Conservation (phyloP, 1,140 invertebrate genomes). For the Cardiocondyla obscurior region DNA sequence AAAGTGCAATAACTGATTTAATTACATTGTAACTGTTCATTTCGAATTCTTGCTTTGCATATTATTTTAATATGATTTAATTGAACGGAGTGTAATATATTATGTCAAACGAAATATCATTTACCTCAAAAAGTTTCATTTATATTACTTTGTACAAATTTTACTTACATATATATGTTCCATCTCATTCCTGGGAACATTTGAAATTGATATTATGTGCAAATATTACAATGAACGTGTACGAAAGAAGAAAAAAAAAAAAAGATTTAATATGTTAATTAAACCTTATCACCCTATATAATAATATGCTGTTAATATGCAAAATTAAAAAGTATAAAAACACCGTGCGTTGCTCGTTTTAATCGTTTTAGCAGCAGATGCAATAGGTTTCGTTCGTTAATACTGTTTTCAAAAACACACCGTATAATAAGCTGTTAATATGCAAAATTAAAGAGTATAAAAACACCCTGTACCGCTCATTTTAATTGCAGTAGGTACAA, state of each 20-base stretch:
- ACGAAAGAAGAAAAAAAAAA: not conserved
- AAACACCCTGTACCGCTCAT: too few species aligned
- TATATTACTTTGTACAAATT: not conserved
- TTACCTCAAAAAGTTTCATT: slow-evolving; percentile 15
- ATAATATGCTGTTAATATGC: slow-evolving; percentile 8
- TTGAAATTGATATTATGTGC: not conserved
- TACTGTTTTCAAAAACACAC: not conserved
- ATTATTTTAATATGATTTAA: slow-evolving; percentile 5
- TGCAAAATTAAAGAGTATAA: too few species aligned
- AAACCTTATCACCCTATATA: not conserved
- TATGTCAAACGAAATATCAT: slow-evolving; percentile 14
- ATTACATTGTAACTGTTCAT: slow-evolving; percentile 6
- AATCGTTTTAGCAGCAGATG: not conserved
- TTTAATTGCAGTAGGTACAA: too few species aligned
- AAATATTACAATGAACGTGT: not conserved
- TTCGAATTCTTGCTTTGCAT: slow-evolving; percentile 10
- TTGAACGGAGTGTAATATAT: not conserved
- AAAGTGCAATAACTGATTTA: slow-evolving; percentile 31
- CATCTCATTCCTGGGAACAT: not conserved
- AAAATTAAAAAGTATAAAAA: slow-evolving; percentile 9
- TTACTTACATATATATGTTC: not conserved
- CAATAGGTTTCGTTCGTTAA: not conserved
- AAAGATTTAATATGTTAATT: not conserved
- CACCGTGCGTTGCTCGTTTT: not conserved
- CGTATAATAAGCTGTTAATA: too few species aligned